These are phyloP conservation scores for Aphelinus atriplicis DNA, from an alignment of 1,140 invertebrate species.

Conservation along the genomic window DNA sequence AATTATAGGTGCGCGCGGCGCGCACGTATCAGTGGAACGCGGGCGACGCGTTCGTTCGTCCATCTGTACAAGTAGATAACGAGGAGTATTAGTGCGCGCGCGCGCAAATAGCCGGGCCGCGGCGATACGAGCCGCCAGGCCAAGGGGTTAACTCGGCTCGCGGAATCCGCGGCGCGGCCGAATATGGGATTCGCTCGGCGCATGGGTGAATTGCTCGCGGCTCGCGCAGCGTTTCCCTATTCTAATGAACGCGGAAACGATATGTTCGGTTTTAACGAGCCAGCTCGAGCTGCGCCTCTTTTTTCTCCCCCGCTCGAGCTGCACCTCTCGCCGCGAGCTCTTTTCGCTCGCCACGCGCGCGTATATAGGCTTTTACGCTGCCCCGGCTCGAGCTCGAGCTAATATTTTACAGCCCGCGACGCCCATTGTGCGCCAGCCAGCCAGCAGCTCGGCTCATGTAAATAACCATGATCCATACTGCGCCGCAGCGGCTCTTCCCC, in stretches of 20 bases:
- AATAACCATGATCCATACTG: constrained; percentile 14
- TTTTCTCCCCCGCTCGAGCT: constrained; percentile 1
- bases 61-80: constrained; percentile 42
- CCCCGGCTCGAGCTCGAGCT: neutral
- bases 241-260: constrained; percentile 55
- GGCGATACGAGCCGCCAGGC: neutral
- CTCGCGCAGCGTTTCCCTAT: constrained; percentile 44
- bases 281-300: neutral
- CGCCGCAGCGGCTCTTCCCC: neutral
- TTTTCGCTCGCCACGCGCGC: neutral
- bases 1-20: no score
- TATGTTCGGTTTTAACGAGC: constrained; percentile 52
- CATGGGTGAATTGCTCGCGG: constrained; percentile 38
- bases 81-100: constrained; percentile 6
- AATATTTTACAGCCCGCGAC: constrained; percentile 13
- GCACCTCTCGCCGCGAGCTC: neutral
- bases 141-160: constrained; percentile 5
- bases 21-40: no score
- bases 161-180: constrained; percentile 17
- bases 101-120: no score
- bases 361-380: neutral
- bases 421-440: neutral
- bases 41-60: constrained; percentile 21
- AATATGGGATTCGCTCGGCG: constrained; percentile 45
- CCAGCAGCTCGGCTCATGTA: neutral